Base-by-base conservation (phyloP, 2,888 invertebrate species). In the Sesamia inferens region DNA sequence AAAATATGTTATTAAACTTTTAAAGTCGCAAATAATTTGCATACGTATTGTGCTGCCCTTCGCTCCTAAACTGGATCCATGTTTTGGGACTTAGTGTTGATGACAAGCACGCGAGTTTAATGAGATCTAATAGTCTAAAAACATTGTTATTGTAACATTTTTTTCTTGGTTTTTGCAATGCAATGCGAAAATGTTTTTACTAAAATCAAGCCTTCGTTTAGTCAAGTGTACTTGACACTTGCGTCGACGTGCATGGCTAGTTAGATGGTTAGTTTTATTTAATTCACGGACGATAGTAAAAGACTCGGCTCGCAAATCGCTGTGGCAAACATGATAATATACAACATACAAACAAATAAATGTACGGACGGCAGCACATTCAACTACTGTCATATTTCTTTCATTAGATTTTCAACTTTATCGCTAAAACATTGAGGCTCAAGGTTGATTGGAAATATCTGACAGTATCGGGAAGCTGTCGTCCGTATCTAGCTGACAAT, bases 11-110 rank as follows among this genome's bases (percentile, higher is more conserved):
- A 83, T 76, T 78, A 74, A 81, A 83, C 62, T 71, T 68, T n/a
- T n/a, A n/a, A 81, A 83, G 71, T 79, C 82, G 58, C 72, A 64
- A 71, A 84, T 79, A 75, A 84, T 85, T 83, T 80, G 80, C 85
- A 85, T 85, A 78, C 68, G 76, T 82, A 68, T 79, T 73, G 63
- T 71, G 71, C 57, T 67, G 16, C 62, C 69, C 54, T 57, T 48
- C 48, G 69, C 48, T 70, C 24, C 66, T 63, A 70, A 82, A 71
- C 61, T 55, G 68, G 61, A 64, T 79, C 66, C 71, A 66, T 31
- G 66, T 13, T 71, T 67, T 48, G 51, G 48, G 16, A 62, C 51
- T 42, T 55, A 62, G 22, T 51, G 59, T 11, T n/a, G 61, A 59
- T 54, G 48, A 78, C 74, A 68, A 68, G 51, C 51, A 42, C 14